Base-by-base conservation (phyloP, 2,797 vertebrate species). In the Anguilla anguilla region DNA sequence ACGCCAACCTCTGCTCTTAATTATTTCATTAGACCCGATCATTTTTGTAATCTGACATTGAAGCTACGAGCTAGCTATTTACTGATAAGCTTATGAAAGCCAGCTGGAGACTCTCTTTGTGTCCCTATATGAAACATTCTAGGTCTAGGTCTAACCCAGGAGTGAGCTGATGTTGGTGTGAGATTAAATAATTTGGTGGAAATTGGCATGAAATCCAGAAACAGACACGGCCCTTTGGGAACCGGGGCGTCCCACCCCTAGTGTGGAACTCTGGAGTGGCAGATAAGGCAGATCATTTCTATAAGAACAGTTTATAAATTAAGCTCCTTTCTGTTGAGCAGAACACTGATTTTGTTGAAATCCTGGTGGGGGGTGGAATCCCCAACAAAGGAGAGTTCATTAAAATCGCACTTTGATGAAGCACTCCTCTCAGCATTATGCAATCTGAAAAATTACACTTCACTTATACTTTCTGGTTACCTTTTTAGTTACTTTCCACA, bases 261-360 rank as follows among this genome's bases (percentile, higher is more conserved):
- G 69, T 19, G 69, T 28, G 67, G 64, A 88, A 77, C 77, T 69
- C 81, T 11, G 61, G 87, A 88, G 86, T 92, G 88, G 89, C 91
- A 92, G 89, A 89, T 89, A 87, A 91, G 88, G 89, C 92, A 88
- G 77, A 89, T 87, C 59, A 61, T 77, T 61, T 86, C 90, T 89
- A 88, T 90, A 90, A 89, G 90, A 91, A 88, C 72, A 46, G 86
- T 86, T 55, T 86, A 88, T 85, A 90, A 90, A 0, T 72, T 77
- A 46, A 61, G 25, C 39, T 49, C 84, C 35, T 46, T 87, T 57
- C 82, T 17, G 57, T 51, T 2, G 46, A 82, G 15, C 82, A 91
- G 84, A 86, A 87, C 74, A 79, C 43, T 86, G 85, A 51, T 87
- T 84, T 49, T 74, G 90, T 84, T 86, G 85, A 19, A 83, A 83